A percentile compares a stretch with the other conserved stretches of the same genome.
These are phyloP conservation scores for Hemiprocne comata DNA, from an alignment of 2,113 vertebrate genomes.

Conservation along the genomic window DNA sequence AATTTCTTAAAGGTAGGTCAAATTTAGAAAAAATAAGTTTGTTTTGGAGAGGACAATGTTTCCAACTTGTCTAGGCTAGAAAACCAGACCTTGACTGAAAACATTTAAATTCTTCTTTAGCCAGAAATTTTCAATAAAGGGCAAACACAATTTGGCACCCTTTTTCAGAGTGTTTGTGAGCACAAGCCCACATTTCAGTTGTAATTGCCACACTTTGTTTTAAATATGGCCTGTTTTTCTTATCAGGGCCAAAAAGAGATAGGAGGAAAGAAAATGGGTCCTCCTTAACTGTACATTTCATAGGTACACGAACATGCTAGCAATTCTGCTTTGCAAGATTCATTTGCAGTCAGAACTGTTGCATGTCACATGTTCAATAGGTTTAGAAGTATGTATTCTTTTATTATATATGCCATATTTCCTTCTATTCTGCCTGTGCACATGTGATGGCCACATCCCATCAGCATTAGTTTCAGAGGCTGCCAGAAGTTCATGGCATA, in stretches of 20 bases:
- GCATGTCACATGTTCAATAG: not conserved
- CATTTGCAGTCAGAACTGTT: not conserved
- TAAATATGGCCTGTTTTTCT: not conserved
- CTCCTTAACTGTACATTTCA: not conserved
- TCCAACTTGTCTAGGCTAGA: conserved; percentile 1
- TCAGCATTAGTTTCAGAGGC: not conserved
- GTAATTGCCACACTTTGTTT: not conserved
- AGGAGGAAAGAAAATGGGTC: not conserved
- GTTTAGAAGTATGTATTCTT: not conserved
- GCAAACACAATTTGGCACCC: not conserved
- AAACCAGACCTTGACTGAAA: conserved; percentile 1
- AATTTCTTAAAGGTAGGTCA: conserved; percentile 19
- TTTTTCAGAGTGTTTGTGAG: not conserved
- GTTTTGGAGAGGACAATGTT: conserved; percentile 10
- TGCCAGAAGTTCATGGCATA: not conserved
- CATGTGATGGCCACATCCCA: not conserved
- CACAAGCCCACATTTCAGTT: not conserved
- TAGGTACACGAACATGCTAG: not conserved
- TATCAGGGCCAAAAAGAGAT: not conserved
- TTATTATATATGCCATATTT: not conserved
- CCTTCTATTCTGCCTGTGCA: not conserved
- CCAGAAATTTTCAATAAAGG: conserved; percentile 6
- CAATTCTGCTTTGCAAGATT: not conserved
- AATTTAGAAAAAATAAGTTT: conserved; percentile 8
- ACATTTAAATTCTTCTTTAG: not conserved